Base-by-base conservation (phyloP, 2,113 vertebrate genomes). In the Leptodactylus fuscus region DNA sequence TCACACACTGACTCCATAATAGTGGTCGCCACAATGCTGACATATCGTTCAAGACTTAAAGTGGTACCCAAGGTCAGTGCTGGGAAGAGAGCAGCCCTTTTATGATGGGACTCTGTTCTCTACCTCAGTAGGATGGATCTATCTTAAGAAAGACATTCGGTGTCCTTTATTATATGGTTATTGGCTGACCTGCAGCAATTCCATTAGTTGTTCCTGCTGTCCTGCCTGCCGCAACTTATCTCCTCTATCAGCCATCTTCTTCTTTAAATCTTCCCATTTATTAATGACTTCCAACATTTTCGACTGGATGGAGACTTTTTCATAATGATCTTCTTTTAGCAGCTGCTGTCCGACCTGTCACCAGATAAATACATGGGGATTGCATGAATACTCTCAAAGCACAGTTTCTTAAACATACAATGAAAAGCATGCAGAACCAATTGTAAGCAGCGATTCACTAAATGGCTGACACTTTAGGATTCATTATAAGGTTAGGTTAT, bases 121-220 rank as follows among this genome's bases (percentile, higher is more conserved):
- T n/a, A n/a, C n/a, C n/a, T n/a, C n/a, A n/a, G n/a, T n/a, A n/a
- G n/a, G n/a, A n/a, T n/a, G n/a, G n/a, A n/a, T n/a, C n/a, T n/a
- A n/a, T n/a, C n/a, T n/a, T n/a, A n/a, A n/a, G n/a, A n/a, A n/a
- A n/a, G n/a, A n/a, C n/a, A n/a, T n/a, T n/a, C n/a, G n/a, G n/a
- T n/a, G n/a, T n/a, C n/a, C n/a, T n/a, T n/a, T n/a, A n/a, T 18
- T 34, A 67, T 11, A 38, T 65, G 38, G 3, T 11, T 46, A 29
- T 18, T 27, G 3, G 10, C 88, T 44, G 29, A 96, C 97, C 96
- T 95, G 95, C 58, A 98, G 91, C 53, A 97, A 89, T 88, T 94
- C 95, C 94, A 95, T 96, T 80, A 98, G 95, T 88, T 96, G 95
- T 77, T 96, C 95, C 90, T 96, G 95, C 89, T 95, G 95, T 9